phyloP scores from a whole-genome alignment of 1,140 invertebrate genomes.

The Lucilia sericata region DNA sequence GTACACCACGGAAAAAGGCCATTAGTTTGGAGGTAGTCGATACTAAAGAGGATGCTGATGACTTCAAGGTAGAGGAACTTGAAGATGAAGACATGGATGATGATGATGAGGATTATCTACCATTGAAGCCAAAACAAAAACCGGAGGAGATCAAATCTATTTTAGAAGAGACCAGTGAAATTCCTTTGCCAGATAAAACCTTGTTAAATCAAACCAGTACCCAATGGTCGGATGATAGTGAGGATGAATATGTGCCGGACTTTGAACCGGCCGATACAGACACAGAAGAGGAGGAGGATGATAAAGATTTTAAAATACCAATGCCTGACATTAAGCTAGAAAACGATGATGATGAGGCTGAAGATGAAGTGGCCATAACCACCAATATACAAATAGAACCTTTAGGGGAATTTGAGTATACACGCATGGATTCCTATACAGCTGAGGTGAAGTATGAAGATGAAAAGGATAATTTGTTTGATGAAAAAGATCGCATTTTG shows the following conservation, averaged over 20 bases:
- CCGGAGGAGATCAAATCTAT: not conserved
- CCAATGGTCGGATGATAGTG: slow-evolving; percentile 42
- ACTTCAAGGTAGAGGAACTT: not conserved
- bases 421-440: not conserved
- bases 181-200: not conserved
- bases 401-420: not conserved
- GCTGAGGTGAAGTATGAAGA: slow-evolving; percentile 47
- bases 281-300: slow-evolving; percentile 45
- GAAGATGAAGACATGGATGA: not conserved
- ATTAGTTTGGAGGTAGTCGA: not conserved
- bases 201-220: no score
- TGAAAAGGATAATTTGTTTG: slow-evolving; percentile 57
- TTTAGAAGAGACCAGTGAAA: not conserved
- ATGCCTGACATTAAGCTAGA: slow-evolving; percentile 55
- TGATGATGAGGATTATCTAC: not conserved
- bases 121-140: not conserved
- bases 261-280: slow-evolving; percentile 57
- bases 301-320: slow-evolving; percentile 45
- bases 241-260: slow-evolving; percentile 59
- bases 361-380: not conserved
- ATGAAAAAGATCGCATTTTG: slow-evolving; percentile 61
- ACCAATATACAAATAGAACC: slow-evolving; percentile 27
- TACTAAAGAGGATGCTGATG: not conserved
- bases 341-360: not conserved
- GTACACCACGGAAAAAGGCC: slow-evolving; percentile 9